Conservation (phyloP, 2,113 vertebrate genomes). For the Embiotoca jacksoni region DNA sequence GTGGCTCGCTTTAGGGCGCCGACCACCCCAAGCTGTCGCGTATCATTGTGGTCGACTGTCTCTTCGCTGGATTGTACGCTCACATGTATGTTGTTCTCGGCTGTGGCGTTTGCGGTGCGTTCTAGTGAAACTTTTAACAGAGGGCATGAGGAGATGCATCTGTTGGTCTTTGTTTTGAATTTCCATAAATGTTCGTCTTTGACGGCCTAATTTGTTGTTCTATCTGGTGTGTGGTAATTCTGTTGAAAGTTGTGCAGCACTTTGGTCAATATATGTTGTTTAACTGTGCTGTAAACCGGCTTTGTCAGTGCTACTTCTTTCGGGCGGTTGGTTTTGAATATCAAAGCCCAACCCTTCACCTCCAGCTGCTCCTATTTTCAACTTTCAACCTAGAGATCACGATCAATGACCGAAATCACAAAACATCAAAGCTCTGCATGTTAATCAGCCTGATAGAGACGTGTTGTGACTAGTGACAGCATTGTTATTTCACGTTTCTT, state of each 20-base stretch:
- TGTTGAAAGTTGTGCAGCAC: too few relatives aligned
- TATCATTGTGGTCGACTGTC: not conserved
- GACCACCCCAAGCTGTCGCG: constrained; percentile 10
- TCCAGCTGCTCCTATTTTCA: not conserved
- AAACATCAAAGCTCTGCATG: not conserved
- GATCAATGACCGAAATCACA: not conserved
- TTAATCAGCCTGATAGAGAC: not conserved
- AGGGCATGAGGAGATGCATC: not conserved
- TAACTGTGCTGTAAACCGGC: too few relatives aligned
- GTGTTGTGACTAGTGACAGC: not conserved
- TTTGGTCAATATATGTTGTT: too few relatives aligned
- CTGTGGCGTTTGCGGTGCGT: too few relatives aligned
- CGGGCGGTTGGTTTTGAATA: too few relatives aligned
- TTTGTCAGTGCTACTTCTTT: too few relatives aligned
- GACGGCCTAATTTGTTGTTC: too few relatives aligned
- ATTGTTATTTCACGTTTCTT: not conserved
- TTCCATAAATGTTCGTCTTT: too few relatives aligned
- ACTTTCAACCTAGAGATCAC: not conserved
- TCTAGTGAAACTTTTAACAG: constrained; percentile 9
- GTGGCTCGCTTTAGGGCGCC: not conserved
- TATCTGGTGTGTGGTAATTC: too few relatives aligned
- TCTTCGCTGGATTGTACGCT: not conserved
- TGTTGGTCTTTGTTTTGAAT: not conserved
- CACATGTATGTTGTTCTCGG: not conserved
- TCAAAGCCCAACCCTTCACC: not conserved